Conservation (phyloP, 2,797 vertebrate genomes). For the Buceros bicornis region DNA sequence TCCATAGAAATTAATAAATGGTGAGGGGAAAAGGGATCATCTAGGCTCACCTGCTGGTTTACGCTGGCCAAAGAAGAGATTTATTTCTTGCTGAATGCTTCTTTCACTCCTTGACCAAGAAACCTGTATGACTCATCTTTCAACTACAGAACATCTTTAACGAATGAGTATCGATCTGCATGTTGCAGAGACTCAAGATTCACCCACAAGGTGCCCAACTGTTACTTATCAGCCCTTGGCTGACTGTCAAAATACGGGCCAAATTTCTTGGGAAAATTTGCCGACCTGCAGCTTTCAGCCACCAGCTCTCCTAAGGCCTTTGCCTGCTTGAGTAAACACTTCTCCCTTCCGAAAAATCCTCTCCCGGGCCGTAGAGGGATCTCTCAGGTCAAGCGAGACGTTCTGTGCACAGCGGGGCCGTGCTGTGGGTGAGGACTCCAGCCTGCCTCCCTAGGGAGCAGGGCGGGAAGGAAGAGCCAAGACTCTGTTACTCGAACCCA, state of each 20-base stretch:
- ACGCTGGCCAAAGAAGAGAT: background rate
- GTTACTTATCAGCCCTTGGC: background rate
- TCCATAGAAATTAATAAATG: background rate
- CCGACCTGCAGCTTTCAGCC: background rate
- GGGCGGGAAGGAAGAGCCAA: background rate
- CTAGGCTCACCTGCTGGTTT: background rate
- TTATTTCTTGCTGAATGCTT: background rate
- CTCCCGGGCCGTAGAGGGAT: background rate
- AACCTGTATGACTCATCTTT: background rate
- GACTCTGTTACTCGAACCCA: background rate
- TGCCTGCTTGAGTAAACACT: background rate
- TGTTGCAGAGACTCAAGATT: background rate
- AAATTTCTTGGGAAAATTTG: background rate
- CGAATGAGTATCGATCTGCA: background rate
- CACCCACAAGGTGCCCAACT: background rate
- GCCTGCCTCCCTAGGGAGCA: background rate
- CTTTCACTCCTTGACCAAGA: background rate
- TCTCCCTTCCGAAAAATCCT: background rate
- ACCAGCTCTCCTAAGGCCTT: background rate
- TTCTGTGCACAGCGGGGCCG: rapidly evolving
- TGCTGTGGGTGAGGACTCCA: background rate
- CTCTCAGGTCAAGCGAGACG: background rate
- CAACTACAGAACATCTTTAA: background rate
- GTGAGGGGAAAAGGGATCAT: background rate
- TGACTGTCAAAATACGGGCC: background rate